A percentile compares a stretch with the other conserved stretches of the same genome.
These are phyloP conservation scores for Acomys russatus DNA, from an alignment of 2,797 vertebrate species.

Conservation along the genomic window DNA sequence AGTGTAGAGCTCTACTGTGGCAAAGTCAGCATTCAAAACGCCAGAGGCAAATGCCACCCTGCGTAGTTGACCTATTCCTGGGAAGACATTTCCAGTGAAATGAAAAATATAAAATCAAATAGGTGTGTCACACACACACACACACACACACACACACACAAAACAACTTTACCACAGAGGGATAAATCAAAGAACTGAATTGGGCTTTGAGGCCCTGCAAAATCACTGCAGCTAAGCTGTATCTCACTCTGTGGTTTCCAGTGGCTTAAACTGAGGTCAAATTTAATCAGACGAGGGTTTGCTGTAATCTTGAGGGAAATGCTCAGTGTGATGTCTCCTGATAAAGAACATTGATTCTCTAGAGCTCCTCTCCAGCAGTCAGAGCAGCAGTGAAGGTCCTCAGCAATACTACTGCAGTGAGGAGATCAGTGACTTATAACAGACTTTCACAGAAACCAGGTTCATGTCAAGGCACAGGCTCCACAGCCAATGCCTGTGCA, in stretches of 20 bases:
- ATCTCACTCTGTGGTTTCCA: not conserved
- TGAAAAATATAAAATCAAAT: not conserved
- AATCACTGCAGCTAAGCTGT: not conserved
- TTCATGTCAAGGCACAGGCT: no score
- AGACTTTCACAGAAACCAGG: not conserved
- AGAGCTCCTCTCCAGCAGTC: not conserved
- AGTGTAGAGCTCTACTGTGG: not conserved
- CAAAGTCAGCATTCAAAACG: not conserved
- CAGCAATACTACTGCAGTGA: no score
- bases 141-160: not conserved
- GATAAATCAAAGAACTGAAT: not conserved
- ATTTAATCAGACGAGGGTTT: not conserved
- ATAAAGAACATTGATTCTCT: not conserved
- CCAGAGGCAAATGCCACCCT: not conserved
- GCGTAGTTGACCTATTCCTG: not conserved
- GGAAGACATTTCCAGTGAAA: not conserved
- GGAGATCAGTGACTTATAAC: not conserved
- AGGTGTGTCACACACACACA: not conserved
- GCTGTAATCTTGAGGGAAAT: not conserved
- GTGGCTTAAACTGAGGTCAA: not conserved
- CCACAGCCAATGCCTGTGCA: no score
- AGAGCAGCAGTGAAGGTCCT: not conserved
- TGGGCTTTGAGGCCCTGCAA: not conserved
- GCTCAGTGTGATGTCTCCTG: not conserved
- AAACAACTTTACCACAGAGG: not conserved